Evolutionary conservation across 2,113 vertebrate species (phyloP).

Genomic region (Pterocles orientalis): DNA sequence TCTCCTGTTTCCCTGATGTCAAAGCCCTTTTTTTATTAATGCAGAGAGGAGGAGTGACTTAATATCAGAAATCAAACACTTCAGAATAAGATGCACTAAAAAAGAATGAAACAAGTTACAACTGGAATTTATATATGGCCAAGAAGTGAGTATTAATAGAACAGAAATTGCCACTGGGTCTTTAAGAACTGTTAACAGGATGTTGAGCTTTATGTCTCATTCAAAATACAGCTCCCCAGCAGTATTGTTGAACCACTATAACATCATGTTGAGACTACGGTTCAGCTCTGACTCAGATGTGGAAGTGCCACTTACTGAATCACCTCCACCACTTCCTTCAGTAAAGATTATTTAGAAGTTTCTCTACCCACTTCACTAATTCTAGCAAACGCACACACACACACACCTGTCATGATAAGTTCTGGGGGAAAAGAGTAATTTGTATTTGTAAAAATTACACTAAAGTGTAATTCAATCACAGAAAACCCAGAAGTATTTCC

Average conservation of each 20-base stretch:
- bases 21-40: neutral
- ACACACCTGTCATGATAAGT: neutral
- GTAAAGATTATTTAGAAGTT: neutral
- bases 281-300: conserved; percentile 24
- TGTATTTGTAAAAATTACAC: neutral
- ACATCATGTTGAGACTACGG: neutral
- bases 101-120: neutral
- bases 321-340: conserved; percentile 38
- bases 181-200: neutral
- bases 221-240: neutral
- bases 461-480: neutral
- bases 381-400: neutral
- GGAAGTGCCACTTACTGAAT: conserved; percentile 22
- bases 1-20: neutral
- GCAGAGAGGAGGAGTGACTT: neutral
- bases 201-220: neutral
- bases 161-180: neutral
- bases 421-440: neutral
- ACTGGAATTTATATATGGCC: neutral
- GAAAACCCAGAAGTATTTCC: neutral
- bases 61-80: neutral
- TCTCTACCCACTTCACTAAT: neutral
- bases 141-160: neutral
- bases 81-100: neutral
- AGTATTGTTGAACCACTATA: neutral